A percentile compares a stretch with the other conserved stretches of the same genome.
Evolutionary conservation across 2,797 vertebrate species (phyloP).

Genomic region (Carduelis carduelis): DNA sequence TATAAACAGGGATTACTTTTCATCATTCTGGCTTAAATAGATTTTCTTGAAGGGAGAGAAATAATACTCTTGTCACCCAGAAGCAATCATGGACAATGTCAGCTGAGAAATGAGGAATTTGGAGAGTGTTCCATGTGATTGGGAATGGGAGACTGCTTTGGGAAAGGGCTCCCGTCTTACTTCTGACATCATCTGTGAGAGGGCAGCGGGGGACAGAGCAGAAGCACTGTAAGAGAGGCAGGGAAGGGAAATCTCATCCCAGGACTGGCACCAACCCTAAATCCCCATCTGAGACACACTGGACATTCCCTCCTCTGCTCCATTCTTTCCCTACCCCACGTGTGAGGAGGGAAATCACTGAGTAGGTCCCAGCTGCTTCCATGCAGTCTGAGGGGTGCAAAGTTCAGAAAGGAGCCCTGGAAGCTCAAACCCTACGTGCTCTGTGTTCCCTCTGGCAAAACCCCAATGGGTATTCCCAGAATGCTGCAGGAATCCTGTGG

Average conservation of each 20-base stretch:
- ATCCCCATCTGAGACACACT: background rate
- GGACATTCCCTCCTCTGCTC: background rate
- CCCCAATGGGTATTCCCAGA: fast-evolving
- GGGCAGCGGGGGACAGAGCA: background rate
- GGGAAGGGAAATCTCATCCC: background rate
- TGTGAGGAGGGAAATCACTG: background rate
- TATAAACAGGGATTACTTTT: background rate
- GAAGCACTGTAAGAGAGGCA: background rate
- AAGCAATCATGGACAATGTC: background rate
- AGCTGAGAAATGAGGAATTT: background rate
- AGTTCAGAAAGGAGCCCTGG: background rate
- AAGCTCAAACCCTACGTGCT: fast-evolving
- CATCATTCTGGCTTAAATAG: background rate
- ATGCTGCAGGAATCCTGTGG: background rate
- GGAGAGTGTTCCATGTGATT: background rate
- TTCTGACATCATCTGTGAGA: background rate
- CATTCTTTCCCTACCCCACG: background rate
- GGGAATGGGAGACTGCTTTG: background rate
- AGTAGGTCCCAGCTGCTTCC: background rate
- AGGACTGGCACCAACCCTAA: background rate
- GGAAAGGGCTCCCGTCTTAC: background rate
- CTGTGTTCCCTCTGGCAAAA: background rate
- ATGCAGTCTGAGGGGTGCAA: fast-evolving
- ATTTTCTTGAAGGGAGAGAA: background rate
- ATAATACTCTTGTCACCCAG: background rate